Conservation (phyloP, 64 coral and sea anemone species). For the Orbicella faveolata region DNA sequence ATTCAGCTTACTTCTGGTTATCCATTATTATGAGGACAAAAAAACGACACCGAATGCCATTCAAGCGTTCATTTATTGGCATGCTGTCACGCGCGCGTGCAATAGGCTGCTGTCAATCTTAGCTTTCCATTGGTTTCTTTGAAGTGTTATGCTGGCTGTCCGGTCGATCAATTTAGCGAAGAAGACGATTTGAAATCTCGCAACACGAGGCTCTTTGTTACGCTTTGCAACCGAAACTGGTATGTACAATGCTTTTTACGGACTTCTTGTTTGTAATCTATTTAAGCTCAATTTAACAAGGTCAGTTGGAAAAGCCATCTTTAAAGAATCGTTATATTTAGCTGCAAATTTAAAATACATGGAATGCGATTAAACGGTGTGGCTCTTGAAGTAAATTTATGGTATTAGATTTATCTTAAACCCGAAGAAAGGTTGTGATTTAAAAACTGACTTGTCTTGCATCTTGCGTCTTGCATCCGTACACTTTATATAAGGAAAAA, state of each 20-base stretch:
- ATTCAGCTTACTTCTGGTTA: slow-evolving; percentile 26
- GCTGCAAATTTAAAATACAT: not conserved
- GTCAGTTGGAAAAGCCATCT: not conserved
- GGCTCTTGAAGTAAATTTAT: no score
- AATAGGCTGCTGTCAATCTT: not conserved
- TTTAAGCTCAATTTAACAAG: not conserved
- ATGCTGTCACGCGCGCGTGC: not conserved
- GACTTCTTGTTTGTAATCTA: not conserved
- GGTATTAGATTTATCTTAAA: no score
- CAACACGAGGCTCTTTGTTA: not conserved
- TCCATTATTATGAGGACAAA: slow-evolving; percentile 30
- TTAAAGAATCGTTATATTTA: slow-evolving; percentile 12
- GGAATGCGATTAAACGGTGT: not conserved
- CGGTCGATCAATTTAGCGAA: not conserved
- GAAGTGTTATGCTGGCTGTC: not conserved
- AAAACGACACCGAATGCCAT: not conserved
- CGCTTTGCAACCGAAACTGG: not conserved
- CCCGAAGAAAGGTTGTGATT: no score
- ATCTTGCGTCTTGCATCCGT: no score
- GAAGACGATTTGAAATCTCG: not conserved
- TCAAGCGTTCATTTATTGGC: not conserved
- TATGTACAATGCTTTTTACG: not conserved
- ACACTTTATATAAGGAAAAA: no score
- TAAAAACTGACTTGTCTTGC: no score
- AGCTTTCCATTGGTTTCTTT: not conserved